Base-by-base conservation (phyloP, 2,113 vertebrate genomes). In the Zapus hudsonius region DNA sequence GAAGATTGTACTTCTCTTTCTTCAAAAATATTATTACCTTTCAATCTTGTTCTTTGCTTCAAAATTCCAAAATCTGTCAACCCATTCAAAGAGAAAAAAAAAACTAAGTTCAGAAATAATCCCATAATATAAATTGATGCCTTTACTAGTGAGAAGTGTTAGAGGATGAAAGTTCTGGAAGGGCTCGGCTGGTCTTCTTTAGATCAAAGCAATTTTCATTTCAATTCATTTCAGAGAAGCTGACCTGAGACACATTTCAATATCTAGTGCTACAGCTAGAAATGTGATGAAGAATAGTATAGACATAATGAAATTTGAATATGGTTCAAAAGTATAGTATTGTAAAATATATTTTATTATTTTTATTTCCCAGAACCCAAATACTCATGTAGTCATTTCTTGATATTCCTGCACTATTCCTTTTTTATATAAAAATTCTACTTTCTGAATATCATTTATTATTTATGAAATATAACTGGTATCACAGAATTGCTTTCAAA, bases 121-220 rank as follows among this genome's bases (percentile, higher is more conserved):
- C 5, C 22, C 22, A 84, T 20, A 91, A 76, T 81, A 78, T 73
- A 38, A 91, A 82, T 67, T 31, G 17, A 57, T 47, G 27, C 7
- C n/a, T 81, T 4, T 63, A 67, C 44, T 61, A 73, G n/a, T 38
- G 76, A 79, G 29, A 38, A 88, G 9, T 67, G 29, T 92, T 82
- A 76, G n/a, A 67, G 4, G 17, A 66, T 73, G 27, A 72, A 78
- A 38, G 19, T 42, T 92, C n/a, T 83, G 13, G 17, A 5, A 79
- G 29, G 31, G n/a, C 31, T n/a, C 1, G 59, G 16, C 7, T 88
- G 85, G 87, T 52, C 12, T 52, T 52, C 74, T 91, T 90, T 55
- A 85, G 66, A 73, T 92, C 63, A 92, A 88, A 91, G 40, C n/a
- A 44, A 85, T 82, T 82, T 81, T 72, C 55, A 76, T 42, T 92